A percentile compares a stretch with the other conserved stretches of the same genome.
Evolutionary conservation across 2,113 vertebrate species (phyloP).

Genomic region (Epinephelus cyanopodus): DNA sequence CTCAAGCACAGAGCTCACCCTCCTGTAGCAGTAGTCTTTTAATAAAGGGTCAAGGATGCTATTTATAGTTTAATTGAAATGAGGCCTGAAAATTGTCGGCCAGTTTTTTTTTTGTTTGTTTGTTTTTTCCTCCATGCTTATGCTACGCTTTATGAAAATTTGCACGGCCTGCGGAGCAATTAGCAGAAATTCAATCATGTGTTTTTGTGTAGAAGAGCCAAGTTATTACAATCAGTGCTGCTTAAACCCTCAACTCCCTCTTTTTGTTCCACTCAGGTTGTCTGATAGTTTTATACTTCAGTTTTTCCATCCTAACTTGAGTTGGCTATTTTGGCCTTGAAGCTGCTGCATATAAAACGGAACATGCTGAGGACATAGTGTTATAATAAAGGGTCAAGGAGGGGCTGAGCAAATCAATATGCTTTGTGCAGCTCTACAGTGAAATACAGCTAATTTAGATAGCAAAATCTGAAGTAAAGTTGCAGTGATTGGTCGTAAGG

Average conservation of each 20-base stretch:
- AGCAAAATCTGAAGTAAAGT: too few species aligned
- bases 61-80: constrained; percentile 66
- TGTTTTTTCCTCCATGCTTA: constrained; percentile 20
- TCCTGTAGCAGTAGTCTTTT: too few species aligned
- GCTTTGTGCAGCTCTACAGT: too few species aligned
- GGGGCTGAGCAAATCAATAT: too few species aligned
- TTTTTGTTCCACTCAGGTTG: constrained; percentile 32
- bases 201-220: constrained; percentile 66
- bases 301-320: constrained; percentile 13
- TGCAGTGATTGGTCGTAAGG: too few species aligned
- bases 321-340: constrained; percentile 3
- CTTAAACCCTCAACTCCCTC: constrained; percentile 36
- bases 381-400: too few species aligned
- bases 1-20: too few species aligned
- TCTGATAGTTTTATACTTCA: constrained; percentile 40
- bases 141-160: constrained; percentile 59
- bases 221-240: constrained; percentile 70
- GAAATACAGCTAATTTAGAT: too few species aligned
- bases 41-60: background rate
- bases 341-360: constrained; percentile 11
- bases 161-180: constrained; percentile 62
- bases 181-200: constrained; percentile 68
- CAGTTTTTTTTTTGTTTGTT: background rate
- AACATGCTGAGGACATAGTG: constrained; percentile 11
- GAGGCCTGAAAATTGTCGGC: constrained; percentile 25